A percentile compares a stretch with the other conserved stretches of the same genome.
Conservation (phyloP, 2,888 invertebrate genomes). For the Eudemis profundana region DNA sequence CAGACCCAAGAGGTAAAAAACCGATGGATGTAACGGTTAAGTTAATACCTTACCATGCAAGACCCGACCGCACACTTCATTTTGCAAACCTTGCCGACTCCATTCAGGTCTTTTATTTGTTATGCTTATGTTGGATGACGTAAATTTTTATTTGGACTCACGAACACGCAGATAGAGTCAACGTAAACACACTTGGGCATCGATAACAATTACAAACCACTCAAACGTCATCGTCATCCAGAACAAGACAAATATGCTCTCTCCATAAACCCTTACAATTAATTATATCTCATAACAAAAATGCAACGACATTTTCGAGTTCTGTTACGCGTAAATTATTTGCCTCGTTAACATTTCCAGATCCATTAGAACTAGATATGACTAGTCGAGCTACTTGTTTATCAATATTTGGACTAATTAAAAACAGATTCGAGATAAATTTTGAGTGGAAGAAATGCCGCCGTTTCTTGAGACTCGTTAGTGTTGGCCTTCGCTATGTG, state of each 20-base stretch:
- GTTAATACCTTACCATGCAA: slow-evolving; percentile 41
- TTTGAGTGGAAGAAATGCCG: slow-evolving; percentile 22
- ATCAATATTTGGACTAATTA: slow-evolving; percentile 37
- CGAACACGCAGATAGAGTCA: slow-evolving; percentile 6
- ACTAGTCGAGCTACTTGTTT: slow-evolving; percentile 19
- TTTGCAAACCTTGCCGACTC: slow-evolving; percentile 30
- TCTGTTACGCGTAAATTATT: slow-evolving; percentile 1
- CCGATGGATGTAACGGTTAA: slow-evolving; percentile 53
- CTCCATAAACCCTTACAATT: background rate
- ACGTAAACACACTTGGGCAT: slow-evolving; percentile 24
- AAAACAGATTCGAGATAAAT: slow-evolving; percentile 22
- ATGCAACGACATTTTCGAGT: slow-evolving; percentile 4
- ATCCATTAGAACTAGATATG: slow-evolving; percentile 11
- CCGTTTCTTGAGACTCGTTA: slow-evolving; percentile 26
- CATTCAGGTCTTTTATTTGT: slow-evolving; percentile 40
- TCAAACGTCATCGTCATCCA: slow-evolving; percentile 10
- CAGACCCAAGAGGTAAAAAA: slow-evolving; percentile 45
- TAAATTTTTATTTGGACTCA: slow-evolving; percentile 24
- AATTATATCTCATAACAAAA: background rate
- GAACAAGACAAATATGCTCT: slow-evolving; percentile 1
- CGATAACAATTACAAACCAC: slow-evolving; percentile 27
- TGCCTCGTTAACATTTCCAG: slow-evolving; percentile 26
- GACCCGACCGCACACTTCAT: slow-evolving; percentile 25
- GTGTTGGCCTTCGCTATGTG: slow-evolving; percentile 25
- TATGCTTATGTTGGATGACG: slow-evolving; percentile 29